A percentile compares a stretch with the other conserved stretches of the same genome.
These are phyloP conservation scores for Trematocara zebra DNA, from an alignment of 2,113 vertebrate genomes.

Conservation along the genomic window DNA sequence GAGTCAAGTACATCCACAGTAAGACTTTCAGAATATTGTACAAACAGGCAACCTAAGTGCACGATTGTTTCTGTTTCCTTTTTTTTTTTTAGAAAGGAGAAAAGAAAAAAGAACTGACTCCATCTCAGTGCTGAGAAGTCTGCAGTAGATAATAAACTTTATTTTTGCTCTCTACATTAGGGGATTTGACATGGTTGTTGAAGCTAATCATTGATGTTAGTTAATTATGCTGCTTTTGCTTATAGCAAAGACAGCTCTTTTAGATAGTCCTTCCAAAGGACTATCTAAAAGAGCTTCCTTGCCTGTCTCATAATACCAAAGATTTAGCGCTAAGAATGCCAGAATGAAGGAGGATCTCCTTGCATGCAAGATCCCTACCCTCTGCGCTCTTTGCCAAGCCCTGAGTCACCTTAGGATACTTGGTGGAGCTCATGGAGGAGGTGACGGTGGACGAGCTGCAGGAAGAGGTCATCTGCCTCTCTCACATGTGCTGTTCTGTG, in stretches of 20 bases:
- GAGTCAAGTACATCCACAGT: neutral
- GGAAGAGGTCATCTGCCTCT: neutral
- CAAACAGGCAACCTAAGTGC: neutral
- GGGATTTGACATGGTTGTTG: neutral
- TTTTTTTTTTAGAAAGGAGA: neutral
- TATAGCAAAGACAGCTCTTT: neutral
- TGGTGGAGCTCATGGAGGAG: constrained; percentile 24
- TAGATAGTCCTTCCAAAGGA: neutral
- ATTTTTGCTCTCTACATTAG: neutral
- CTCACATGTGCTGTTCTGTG: neutral
- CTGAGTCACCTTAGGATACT: constrained; percentile 33
- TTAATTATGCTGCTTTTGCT: neutral
- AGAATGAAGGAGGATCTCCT: neutral
- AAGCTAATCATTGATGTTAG: neutral
- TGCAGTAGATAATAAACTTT: neutral
- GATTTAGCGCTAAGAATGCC: neutral
- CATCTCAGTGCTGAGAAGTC: neutral
- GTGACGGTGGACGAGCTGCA: neutral
- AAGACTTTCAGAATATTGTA: neutral
- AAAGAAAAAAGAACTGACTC: neutral
- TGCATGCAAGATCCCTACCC: constrained; percentile 9
- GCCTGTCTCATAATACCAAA: neutral
- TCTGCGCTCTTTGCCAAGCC: constrained; percentile 26
- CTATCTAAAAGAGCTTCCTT: neutral
- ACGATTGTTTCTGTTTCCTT: neutral